Conservation (phyloP, 2,113 vertebrate species). For the Myotis brandtii region DNA sequence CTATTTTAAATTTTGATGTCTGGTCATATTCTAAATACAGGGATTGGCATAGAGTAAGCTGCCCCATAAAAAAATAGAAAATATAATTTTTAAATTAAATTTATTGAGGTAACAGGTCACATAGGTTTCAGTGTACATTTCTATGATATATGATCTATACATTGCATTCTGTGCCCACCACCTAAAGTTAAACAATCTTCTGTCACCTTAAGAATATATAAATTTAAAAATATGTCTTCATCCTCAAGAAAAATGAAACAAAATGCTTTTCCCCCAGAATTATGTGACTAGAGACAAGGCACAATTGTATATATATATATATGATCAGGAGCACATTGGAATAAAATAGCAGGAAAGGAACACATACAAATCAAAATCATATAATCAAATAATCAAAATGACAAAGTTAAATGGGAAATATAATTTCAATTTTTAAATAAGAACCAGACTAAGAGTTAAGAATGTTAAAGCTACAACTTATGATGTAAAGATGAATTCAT, state of each 20-base stretch:
- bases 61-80: background rate
- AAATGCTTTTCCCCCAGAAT: background rate
- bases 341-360: background rate
- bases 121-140: no score
- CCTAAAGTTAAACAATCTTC: no score
- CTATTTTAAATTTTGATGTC: background rate
- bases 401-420: background rate
- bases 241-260: background rate
- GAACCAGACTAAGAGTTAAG: background rate
- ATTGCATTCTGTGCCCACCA: no score
- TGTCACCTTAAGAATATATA: background rate
- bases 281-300: background rate
- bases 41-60: background rate
- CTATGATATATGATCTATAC: no score
- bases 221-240: background rate
- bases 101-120: no score
- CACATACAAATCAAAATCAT: background rate
- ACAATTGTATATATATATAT: no score
- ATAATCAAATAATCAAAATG: background rate
- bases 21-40: background rate
- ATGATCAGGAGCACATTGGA: background rate
- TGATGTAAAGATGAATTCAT: background rate
- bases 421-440: slow-evolving; percentile 17
- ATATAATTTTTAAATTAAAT: background rate
- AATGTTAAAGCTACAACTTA: background rate